These are phyloP conservation scores for Cantharis rustica DNA, from an alignment of 2,888 invertebrate species.

Conservation along the genomic window DNA sequence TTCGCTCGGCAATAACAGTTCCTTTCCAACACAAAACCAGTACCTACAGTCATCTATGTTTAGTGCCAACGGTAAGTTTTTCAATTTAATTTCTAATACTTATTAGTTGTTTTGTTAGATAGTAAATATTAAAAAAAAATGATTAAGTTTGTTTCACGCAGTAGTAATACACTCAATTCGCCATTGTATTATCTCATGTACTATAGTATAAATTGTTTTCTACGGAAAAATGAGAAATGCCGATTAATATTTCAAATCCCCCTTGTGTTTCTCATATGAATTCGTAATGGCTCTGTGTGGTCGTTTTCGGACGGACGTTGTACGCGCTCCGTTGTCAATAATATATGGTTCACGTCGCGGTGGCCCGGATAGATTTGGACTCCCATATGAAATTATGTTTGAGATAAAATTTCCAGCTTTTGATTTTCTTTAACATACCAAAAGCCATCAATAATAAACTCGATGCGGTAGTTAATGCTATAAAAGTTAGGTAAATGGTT, in stretches of 20 bases:
- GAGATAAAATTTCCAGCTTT: conserved; percentile 23
- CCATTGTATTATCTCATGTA: conserved; percentile 29
- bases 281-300: conserved; percentile 50
- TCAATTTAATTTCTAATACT: conserved; percentile 6
- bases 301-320: conserved; percentile 38
- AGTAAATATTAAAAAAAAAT: conserved; percentile 2
- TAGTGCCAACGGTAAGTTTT: conserved; percentile 59
- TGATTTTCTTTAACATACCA: conserved; percentile 2
- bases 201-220: conserved; percentile 48
- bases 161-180: conserved; percentile 21
- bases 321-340: conserved; percentile 59
- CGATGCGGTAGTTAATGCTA: background rate
- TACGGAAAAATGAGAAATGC: conserved; percentile 54
- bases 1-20: conserved; percentile 57
- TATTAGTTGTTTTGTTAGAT: background rate
- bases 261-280: conserved; percentile 57
- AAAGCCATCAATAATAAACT: background rate
- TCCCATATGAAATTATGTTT: conserved; percentile 24
- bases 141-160: conserved; percentile 23
- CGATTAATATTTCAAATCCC: conserved; percentile 58
- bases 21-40: conserved; percentile 58
- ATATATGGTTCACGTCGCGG: conserved; percentile 52
- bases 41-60: conserved; percentile 66
- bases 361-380: conserved; percentile 41
- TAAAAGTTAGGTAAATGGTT: background rate